Evolutionary conservation across 2,888 invertebrate species (phyloP), one percentile per base, ranked within the genome.

Genomic region (Flexamia atlantica): DNA sequence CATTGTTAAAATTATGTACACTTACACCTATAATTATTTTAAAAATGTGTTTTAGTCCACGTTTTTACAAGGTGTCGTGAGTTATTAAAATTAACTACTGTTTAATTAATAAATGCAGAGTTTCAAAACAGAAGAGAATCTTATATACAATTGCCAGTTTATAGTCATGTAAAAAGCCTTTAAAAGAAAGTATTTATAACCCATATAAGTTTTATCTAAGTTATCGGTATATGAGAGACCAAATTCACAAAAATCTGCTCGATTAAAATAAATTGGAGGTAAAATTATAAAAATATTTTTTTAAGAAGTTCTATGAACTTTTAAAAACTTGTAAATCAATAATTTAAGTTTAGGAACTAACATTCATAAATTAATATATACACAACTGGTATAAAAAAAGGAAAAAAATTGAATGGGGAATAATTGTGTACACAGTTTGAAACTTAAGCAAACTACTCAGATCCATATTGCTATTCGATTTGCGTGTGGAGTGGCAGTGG

Each of bases 1-100:
- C 79, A 79, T 79, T 79, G 79, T 79, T 79, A 79, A 79, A 79
- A 79, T 79, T 79, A 79, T 79, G 46, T 79, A 79, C 79, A 79
- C 79, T 79, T 79, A 79, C 57, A 53, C 57, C 79, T 79, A 79
- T 36, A 79, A 36, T 79, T 79, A 79, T 57, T 79, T 79, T 79
- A 79, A 79, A 57, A 46, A 76, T 79, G 79, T 79, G 79, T 79
- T 53, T 76, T 57, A 57, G 53, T 53, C 40, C 50, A 79, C 25
- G 76, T 42, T 79, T 79, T 79, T 79, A 53, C 50, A 53, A 79
- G 57, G 79, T 79, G 79, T 79, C 10, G 79, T 79, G 79, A 57
- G 50, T 79, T 50, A 32, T 76, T 76, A 28, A 28, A 57, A 79
- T 12, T 79, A 28, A 57, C 79, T 57, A 79, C 20, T 79, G 40